Evolutionary conservation across 2,113 vertebrate species (phyloP).

Genomic region (Zosterops hypoxanthus): DNA sequence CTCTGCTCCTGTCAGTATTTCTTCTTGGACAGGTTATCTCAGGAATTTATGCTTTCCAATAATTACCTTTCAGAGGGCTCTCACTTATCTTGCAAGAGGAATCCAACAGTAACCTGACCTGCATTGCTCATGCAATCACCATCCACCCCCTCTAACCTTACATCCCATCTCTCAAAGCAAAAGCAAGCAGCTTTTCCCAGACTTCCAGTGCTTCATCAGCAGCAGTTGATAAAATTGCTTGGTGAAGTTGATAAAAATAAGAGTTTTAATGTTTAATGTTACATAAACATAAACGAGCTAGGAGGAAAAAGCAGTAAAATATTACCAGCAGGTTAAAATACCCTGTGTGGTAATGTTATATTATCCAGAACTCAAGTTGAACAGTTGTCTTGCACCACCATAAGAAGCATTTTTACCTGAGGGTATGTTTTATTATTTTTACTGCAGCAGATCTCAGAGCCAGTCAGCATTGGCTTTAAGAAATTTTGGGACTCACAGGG

Average conservation of each 20-base stretch:
- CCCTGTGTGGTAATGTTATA: not conserved
- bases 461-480: not conserved
- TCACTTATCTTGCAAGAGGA: constrained; percentile 74
- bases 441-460: not conserved
- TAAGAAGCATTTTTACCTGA: not conserved
- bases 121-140: constrained; percentile 65
- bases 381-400: not conserved
- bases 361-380: not conserved
- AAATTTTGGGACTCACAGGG: not conserved
- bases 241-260: constrained; percentile 13
- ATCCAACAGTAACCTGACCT: constrained; percentile 74
- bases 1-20: constrained; percentile 70
- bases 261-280: constrained; percentile 23
- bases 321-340: not conserved
- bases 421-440: not conserved
- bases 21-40: constrained; percentile 74
- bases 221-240: not conserved
- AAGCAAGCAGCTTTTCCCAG: not conserved
- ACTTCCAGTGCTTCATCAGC: constrained; percentile 16
- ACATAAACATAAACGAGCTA: not conserved
- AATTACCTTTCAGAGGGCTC: constrained; percentile 76
- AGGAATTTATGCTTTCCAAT: constrained; percentile 79
- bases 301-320: not conserved
- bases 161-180: constrained; percentile 21
- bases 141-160: constrained; percentile 34